These are phyloP conservation scores for Drosophila crucigera DNA, from an alignment of 2,888 invertebrate species.

Conservation along the genomic window DNA sequence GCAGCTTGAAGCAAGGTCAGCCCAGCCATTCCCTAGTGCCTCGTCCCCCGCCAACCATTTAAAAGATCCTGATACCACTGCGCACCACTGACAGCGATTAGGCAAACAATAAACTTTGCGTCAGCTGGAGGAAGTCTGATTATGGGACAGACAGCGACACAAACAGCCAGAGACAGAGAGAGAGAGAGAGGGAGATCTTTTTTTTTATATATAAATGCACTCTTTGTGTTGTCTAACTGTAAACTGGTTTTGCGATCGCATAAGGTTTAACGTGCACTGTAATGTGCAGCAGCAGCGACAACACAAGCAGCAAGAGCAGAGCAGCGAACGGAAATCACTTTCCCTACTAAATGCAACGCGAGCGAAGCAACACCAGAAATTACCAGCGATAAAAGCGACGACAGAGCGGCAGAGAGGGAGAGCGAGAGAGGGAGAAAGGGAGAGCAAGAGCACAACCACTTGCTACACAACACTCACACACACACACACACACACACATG, in stretches of 20 bases:
- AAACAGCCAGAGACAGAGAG: constrained; percentile 13
- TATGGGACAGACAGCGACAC: constrained; percentile 27
- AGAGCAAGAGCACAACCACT: constrained; percentile 60
- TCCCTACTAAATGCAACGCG: constrained; percentile 55
- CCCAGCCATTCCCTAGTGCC: background rate
- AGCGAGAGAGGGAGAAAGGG: background rate
- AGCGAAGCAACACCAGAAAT: constrained; percentile 33
- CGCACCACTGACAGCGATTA: constrained; percentile 39
- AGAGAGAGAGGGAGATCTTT: constrained; percentile 9
- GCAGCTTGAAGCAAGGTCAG: constrained; percentile 46
- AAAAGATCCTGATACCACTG: constrained; percentile 2
- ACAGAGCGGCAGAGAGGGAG: constrained; percentile 1
- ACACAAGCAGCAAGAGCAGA: constrained; percentile 9
- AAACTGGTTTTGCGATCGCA: constrained; percentile 47
- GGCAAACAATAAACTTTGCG: constrained; percentile 60
- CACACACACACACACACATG: constrained; percentile 11
- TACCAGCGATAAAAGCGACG: constrained; percentile 40
- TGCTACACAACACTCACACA: constrained; percentile 49
- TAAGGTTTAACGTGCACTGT: constrained; percentile 24
- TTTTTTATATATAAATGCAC: constrained; percentile 9
- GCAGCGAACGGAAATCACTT: constrained; percentile 54
- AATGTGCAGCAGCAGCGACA: constrained; percentile 32
- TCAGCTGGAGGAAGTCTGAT: constrained; percentile 58
- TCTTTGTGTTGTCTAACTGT: constrained; percentile 24
- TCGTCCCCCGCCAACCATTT: background rate